These are phyloP conservation scores for Chloroceryle amazona DNA, from an alignment of 2,797 vertebrate genomes.

Conservation along the genomic window DNA sequence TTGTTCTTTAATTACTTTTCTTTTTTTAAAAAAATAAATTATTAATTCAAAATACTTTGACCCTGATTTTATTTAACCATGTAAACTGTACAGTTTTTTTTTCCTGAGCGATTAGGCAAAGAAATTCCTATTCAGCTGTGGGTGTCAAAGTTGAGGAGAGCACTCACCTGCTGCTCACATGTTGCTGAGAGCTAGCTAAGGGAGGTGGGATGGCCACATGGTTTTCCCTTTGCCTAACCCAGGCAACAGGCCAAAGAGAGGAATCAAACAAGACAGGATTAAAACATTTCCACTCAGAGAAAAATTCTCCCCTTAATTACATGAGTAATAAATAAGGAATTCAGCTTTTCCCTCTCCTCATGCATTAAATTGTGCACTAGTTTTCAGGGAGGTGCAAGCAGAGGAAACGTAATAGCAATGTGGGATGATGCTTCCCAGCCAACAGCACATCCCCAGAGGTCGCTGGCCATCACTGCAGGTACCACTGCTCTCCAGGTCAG, in stretches of 20 bases:
- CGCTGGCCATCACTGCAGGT: not conserved
- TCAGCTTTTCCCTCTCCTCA: not conserved
- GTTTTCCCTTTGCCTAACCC: not conserved
- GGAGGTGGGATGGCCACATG: not conserved
- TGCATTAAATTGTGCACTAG: rapidly evolving
- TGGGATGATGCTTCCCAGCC: not conserved
- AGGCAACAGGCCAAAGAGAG: not conserved
- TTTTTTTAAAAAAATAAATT: not conserved
- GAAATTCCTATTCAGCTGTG: not conserved
- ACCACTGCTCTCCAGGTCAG: not conserved
- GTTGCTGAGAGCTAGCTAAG: not conserved
- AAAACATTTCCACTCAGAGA: not conserved
- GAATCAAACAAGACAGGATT: not conserved
- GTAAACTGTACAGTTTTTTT: not conserved
- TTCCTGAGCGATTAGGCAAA: not conserved
- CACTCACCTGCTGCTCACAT: rapidly evolving
- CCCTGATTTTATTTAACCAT: not conserved
- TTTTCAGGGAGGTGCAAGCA: not conserved
- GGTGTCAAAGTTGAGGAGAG: not conserved
- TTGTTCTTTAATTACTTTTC: not conserved
- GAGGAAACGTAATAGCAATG: not conserved
- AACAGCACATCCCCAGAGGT: not conserved
- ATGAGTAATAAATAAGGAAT: not conserved
- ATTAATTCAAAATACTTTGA: not conserved
- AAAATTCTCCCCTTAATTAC: not conserved